These are phyloP conservation scores for Deroptyus accipitrinus DNA, from an alignment of 2,113 vertebrate species.

Conservation along the genomic window DNA sequence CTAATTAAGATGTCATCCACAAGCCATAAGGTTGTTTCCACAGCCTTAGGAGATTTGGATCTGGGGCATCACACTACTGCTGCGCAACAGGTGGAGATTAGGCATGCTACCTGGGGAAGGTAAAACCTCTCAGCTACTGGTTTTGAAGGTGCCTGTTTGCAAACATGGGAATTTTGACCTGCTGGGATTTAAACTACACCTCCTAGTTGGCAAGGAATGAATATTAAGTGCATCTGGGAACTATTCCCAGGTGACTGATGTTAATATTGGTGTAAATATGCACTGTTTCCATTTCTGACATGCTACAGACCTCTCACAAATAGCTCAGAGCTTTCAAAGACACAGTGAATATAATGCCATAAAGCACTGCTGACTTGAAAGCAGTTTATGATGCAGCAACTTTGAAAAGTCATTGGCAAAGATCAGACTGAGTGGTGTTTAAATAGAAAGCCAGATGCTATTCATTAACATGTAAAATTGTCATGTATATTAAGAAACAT, in stretches of 20 bases:
- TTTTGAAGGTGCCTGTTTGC: neutral
- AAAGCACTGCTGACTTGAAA: neutral
- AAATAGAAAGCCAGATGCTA: neutral
- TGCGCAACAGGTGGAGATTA: neutral
- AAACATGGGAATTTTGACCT: neutral
- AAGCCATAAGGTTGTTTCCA: neutral
- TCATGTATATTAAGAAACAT: fast-evolving
- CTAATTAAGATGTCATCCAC: neutral
- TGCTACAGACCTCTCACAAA: neutral
- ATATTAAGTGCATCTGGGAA: neutral
- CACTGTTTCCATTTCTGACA: neutral
- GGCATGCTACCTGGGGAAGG: neutral
- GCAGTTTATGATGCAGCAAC: neutral
- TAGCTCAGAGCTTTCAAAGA: neutral
- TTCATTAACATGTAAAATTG: neutral
- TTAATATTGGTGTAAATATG: neutral
- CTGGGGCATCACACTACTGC: neutral
- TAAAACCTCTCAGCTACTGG: neutral
- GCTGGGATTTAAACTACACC: neutral
- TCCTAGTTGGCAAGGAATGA: neutral
- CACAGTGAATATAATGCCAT: neutral
- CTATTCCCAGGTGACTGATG: neutral
- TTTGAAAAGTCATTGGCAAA: neutral
- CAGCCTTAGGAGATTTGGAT: neutral
- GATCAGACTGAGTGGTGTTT: neutral